Base-by-base conservation (phyloP, 2,113 vertebrate genomes). In the Phalacrocorax carbo region DNA sequence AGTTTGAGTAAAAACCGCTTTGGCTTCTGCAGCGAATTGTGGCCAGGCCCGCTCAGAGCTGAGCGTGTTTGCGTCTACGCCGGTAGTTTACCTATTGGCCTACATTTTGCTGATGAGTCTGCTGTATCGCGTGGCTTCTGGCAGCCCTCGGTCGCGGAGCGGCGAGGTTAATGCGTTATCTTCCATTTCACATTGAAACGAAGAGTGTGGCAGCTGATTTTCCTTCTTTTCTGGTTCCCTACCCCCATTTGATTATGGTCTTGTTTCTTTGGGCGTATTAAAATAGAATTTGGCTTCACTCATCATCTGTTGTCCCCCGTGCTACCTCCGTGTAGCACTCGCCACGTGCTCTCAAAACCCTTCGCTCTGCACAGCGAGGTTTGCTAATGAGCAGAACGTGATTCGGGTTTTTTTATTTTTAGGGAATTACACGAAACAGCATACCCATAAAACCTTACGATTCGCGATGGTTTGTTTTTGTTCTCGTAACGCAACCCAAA, bases 391-490 rank as follows among this genome's bases (percentile, higher is more conserved):
- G 97, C 17, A 13, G 81, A 86, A 40, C 64, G 84, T 82, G 88
- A 93, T 94, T 96, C 22, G 1, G 8, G 49, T 0, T 62, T 95
- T 38, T 38, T 38, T 38, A 44, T 91, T 95, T 96, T 88, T 61
- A 86, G 95, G 90, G 96, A 97, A 96, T 93, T 71, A 34, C 61
- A 94, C 48, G 60, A 93, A 98, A 72, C 94, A 80, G 90, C 97
- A 77, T 94, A 91, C 94, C 97, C 98, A 91, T 98, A 97, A 98
- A 98, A 93, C 96, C 97, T 92, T 87, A 95, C 97, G 98, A 98
- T 97, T 98, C 98, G 98, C 48, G 96, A 97, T 95, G 97, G 96
- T 98, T 98, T 98, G 98, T 98, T 98, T 44, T 98, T 98, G 98
- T 98, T 98, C 98, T 98, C 95, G 48, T 97, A 97, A 98, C 96